phyloP scores from a whole-genome alignment of 1,140 invertebrate species.

The Latrodectus geometricus region DNA sequence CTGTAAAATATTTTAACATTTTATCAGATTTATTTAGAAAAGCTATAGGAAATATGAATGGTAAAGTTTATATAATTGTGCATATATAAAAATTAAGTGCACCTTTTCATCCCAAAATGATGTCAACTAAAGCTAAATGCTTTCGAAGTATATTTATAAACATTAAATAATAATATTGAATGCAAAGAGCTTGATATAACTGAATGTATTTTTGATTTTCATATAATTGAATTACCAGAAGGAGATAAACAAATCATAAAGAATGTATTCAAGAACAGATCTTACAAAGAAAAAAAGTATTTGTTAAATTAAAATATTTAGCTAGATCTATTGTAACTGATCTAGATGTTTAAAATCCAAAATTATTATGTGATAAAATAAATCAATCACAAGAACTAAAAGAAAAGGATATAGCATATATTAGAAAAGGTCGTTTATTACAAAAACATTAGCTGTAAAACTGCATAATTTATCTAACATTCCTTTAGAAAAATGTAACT shows the following conservation, averaged over 20 bases:
- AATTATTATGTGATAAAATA: constrained; percentile 9
- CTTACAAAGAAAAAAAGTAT: background rate
- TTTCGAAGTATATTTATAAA: background rate
- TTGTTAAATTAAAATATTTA: constrained; percentile 9
- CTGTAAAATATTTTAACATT: constrained; percentile 7
- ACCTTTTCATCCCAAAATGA: too few relatives aligned
- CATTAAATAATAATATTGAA: background rate
- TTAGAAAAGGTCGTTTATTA: constrained; percentile 1
- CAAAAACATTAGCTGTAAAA: constrained; percentile 8
- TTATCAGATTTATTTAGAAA: constrained; percentile 9
- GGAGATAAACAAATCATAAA: background rate
- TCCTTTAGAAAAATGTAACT: background rate
- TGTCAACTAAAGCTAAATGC: too few relatives aligned
- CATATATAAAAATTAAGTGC: background rate
- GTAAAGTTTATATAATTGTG: background rate
- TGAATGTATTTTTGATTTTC: too few relatives aligned
- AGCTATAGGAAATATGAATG: background rate
- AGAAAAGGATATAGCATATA: too few relatives aligned
- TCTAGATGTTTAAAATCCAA: background rate
- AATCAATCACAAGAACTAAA: background rate
- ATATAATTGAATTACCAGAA: too few relatives aligned
- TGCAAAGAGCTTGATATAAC: constrained; percentile 7
- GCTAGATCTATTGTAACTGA: constrained; percentile 7
- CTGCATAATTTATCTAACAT: constrained; percentile 5
- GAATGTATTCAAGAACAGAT: background rate